A percentile compares a stretch with the other conserved stretches of the same genome.
These are phyloP conservation scores for Antidorcas marsupialis DNA, from an alignment of 2,113 vertebrate species.

Conservation along the genomic window DNA sequence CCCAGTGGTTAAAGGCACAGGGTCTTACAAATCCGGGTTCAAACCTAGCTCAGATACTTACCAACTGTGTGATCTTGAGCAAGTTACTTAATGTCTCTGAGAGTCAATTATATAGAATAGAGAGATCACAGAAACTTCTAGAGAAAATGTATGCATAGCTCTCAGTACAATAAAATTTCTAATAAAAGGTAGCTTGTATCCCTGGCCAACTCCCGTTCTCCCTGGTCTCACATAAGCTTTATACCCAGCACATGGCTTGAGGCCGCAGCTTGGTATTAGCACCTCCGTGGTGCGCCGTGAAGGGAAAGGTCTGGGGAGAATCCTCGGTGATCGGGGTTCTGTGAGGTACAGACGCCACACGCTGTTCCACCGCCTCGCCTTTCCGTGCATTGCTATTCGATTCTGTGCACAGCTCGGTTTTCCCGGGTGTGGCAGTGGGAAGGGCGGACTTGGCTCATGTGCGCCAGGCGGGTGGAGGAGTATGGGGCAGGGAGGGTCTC, in stretches of 20 bases:
- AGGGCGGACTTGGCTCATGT: not conserved
- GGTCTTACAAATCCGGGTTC: not conserved
- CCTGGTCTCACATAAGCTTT: not conserved
- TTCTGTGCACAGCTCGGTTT: not conserved
- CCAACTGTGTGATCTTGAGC: not conserved
- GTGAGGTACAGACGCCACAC: not conserved
- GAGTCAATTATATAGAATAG: not conserved
- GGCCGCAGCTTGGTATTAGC: not conserved
- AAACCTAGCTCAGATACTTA: not conserved
- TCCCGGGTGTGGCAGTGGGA: not conserved
- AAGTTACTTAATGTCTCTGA: not conserved
- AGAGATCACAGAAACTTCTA: not conserved
- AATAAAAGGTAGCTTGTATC: not conserved
- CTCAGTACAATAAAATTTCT: not conserved
- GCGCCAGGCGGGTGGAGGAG: not conserved
- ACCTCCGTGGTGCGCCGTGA: fast-evolving
- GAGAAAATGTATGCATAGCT: not conserved
- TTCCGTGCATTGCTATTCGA: not conserved
- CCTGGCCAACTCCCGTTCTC: not conserved
- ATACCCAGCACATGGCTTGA: not conserved
- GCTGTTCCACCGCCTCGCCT: not conserved
- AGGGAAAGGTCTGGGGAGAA: not conserved
- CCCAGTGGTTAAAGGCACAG: not conserved
- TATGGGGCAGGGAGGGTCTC: not conserved
- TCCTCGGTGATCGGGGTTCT: not conserved